These are phyloP conservation scores for Coregonus ussuriensis DNA, from an alignment of 2,797 vertebrate genomes.

Conservation along the genomic window DNA sequence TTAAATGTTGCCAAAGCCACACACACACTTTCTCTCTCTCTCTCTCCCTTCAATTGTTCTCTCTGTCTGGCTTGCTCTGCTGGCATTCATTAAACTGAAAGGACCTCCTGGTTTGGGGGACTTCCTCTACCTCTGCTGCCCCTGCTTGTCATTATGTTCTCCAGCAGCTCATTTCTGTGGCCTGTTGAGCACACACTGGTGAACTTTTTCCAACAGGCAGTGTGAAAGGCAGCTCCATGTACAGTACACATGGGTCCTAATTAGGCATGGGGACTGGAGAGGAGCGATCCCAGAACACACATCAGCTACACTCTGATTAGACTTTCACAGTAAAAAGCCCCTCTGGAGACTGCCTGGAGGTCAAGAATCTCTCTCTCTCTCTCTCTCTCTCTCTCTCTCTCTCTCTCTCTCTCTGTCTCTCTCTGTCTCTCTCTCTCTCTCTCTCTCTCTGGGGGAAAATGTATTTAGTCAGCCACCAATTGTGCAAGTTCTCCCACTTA, in stretches of 20 bases:
- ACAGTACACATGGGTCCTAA: conserved; percentile 73
- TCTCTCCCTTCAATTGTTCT: conserved; percentile 9
- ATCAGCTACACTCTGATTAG: conserved; percentile 69
- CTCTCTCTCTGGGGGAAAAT: conserved; percentile 4
- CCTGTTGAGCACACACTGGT: conserved; percentile 60
- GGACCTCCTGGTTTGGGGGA: conserved; percentile 49
- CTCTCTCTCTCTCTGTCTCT: background rate
- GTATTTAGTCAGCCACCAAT: no score
- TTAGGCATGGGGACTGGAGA: conserved; percentile 71
- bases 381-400: conserved; percentile 10
- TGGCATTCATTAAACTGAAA: conserved; percentile 64
- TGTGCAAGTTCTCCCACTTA: no score
- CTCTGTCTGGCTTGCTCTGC: conserved; percentile 28
- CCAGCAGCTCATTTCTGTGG: conserved; percentile 58
- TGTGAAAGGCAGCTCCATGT: conserved; percentile 49
- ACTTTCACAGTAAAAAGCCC: conserved; percentile 52
- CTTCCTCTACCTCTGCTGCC: conserved; percentile 49
- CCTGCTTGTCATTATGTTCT: conserved; percentile 60
- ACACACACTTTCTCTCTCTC: conserved; percentile 4
- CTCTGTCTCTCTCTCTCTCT: conserved; percentile 34
- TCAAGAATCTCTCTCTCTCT: conserved; percentile 52
- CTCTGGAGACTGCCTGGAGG: conserved; percentile 69
- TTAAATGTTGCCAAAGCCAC: conserved; percentile 6
- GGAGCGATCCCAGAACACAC: conserved; percentile 63
- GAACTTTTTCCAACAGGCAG: conserved; percentile 49